Conservation (phyloP, 2,113 vertebrate genomes). For the Litocranius walleri region DNA sequence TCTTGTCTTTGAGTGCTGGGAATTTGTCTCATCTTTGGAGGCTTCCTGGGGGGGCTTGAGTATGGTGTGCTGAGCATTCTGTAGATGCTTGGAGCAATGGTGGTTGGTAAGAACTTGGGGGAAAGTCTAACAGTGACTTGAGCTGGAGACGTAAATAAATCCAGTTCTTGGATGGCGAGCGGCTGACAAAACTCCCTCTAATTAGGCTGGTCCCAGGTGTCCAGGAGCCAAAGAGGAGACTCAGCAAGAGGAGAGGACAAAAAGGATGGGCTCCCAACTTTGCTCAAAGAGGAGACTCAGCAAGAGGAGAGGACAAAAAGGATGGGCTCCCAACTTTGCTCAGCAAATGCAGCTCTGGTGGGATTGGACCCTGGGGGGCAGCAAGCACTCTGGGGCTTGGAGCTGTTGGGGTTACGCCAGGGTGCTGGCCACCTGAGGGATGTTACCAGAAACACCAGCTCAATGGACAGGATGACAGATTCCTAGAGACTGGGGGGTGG, state of each 20-base stretch:
- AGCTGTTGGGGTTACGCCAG: background rate
- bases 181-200: background rate
- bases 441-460: background rate
- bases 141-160: background rate
- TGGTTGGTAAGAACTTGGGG: no score
- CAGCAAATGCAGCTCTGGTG: background rate
- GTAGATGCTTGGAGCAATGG: background rate
- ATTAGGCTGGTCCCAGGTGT: background rate
- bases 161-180: no score
- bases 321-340: background rate
- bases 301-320: background rate
- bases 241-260: background rate
- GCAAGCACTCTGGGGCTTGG: accelerated
- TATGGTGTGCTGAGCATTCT: background rate
- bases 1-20: background rate
- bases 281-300: background rate
- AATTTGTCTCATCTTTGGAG: background rate
- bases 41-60: background rate
- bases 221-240: background rate
- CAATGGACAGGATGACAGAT: background rate
- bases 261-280: background rate
- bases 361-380: accelerated
- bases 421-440: background rate
- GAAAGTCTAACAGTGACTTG: background rate
- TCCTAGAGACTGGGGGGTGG: background rate